phyloP scores from a whole-genome alignment of 92 coral and sea anemone species.

The Parazoanthus darwini region DNA sequence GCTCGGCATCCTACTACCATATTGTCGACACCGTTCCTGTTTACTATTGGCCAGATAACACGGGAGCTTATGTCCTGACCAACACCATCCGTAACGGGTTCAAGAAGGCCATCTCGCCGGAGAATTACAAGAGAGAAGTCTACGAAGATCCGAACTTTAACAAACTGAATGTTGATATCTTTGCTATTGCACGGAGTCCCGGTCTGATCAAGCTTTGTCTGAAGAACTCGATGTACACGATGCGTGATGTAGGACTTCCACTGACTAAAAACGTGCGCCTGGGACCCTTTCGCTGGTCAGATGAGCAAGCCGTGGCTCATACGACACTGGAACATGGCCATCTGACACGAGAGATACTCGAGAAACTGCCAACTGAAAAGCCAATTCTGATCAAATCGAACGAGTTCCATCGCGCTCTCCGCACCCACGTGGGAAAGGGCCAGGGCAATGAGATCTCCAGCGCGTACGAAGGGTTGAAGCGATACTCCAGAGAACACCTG shows the following conservation, averaged over 20 bases:
- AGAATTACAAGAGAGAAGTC: too few species aligned
- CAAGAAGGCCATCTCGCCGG: too few species aligned
- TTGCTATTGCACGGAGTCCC: too few species aligned
- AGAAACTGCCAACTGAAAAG: conserved; percentile 8
- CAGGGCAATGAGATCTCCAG: conserved; percentile 16
- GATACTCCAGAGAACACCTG: conserved; percentile 13
- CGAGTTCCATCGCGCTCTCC: conserved; percentile 26
- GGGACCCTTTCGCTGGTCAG: too few species aligned
- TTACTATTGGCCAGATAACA: conserved; percentile 24
- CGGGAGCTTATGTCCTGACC: neutral
- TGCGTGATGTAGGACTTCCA: too few species aligned
- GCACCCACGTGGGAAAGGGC: conserved; percentile 19
- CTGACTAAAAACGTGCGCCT: too few species aligned
- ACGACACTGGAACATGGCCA: neutral
- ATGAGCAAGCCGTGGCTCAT: too few species aligned
- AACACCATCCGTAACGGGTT: too few species aligned
- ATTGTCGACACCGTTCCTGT: neutral
- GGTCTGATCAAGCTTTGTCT: too few species aligned
- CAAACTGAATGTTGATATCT: too few species aligned
- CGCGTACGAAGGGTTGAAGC: conserved; percentile 19
- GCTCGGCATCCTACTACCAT: conserved; percentile 2
- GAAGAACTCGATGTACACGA: too few species aligned
- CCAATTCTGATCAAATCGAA: conserved; percentile 17
- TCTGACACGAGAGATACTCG: conserved; percentile 19
- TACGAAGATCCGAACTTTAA: too few species aligned